Percentiles rank a stretch among this genome's conserved stretches.
Evolutionary conservation across 2,797 vertebrate species (phyloP).

Genomic region (Onychomys torridus): DNA sequence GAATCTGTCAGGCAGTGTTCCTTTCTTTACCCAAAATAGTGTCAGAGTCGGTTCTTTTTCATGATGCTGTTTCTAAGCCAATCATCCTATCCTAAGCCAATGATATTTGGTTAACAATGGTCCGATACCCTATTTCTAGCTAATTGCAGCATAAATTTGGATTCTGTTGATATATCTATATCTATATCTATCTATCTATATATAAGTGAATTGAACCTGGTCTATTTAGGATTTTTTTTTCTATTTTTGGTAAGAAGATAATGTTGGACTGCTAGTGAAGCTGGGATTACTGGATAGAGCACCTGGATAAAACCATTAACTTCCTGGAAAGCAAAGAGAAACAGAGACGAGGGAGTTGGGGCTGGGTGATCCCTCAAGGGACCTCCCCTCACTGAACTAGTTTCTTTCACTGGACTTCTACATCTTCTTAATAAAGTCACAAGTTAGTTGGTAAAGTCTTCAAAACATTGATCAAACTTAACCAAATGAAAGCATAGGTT

Average conservation of each 20-base stretch:
- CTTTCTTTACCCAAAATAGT: too few species aligned
- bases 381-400: rapidly evolving
- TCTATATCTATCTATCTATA: too few species aligned
- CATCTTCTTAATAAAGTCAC: neutral
- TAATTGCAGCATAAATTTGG: too few species aligned
- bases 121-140: too few species aligned
- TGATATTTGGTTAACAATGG: too few species aligned
- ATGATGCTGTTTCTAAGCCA: too few species aligned
- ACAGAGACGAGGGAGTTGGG: rapidly evolving
- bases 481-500: neutral
- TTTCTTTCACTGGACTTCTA: neutral
- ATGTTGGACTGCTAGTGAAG: neutral
- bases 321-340: neutral
- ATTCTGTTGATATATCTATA: too few species aligned
- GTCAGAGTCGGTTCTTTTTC: too few species aligned
- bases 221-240: neutral
- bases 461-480: neutral
- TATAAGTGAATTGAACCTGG: neutral
- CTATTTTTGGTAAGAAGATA: neutral
- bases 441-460: neutral
- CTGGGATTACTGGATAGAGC: too few species aligned
- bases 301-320: rapidly evolving
- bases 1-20: too few species aligned
- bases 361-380: too few species aligned
- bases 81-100: too few species aligned